Conservation (phyloP, 1,140 invertebrate species). For the Halesus radiatus region DNA sequence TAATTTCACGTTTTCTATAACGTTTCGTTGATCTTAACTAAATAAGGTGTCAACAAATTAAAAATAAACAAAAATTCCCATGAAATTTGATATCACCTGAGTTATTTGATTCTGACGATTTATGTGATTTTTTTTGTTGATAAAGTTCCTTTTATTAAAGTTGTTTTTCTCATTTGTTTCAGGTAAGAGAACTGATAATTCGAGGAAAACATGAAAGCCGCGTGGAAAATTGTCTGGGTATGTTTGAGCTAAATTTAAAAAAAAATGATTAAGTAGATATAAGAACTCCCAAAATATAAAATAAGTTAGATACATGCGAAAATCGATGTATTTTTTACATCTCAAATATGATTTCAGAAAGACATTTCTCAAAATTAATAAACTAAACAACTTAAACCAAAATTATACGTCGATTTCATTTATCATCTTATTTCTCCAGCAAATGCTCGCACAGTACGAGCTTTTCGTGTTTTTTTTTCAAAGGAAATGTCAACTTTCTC, state of each 20-base stretch:
- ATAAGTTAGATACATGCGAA: too few species aligned
- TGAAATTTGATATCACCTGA: too few species aligned
- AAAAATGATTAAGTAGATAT: too few species aligned
- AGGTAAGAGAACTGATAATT: not conserved
- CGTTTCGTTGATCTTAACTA: too few species aligned
- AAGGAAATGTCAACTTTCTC: constrained; percentile 34
- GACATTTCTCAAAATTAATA: not conserved
- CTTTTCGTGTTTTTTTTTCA: constrained; percentile 8
- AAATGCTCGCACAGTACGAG: constrained; percentile 10
- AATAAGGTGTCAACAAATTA: too few species aligned
- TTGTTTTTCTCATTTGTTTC: constrained; percentile 4
- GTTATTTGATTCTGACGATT: too few species aligned
- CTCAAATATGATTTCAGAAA: not conserved
- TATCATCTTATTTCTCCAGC: constrained; percentile 19
- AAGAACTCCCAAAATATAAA: too few species aligned
- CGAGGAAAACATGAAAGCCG: not conserved
- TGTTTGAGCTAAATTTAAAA: too few species aligned
- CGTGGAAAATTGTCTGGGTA: not conserved
- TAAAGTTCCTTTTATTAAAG: not conserved
- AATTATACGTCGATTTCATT: constrained; percentile 1
- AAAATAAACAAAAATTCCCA: too few species aligned
- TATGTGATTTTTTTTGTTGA: too few species aligned
- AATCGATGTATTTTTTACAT: too few species aligned
- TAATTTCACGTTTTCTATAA: too few species aligned
- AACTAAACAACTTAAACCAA: constrained; percentile 4